Percentiles rank a stretch among this genome's conserved stretches.
Conservation (phyloP, 2,797 vertebrate genomes). For the Heterohyrax brucei region DNA sequence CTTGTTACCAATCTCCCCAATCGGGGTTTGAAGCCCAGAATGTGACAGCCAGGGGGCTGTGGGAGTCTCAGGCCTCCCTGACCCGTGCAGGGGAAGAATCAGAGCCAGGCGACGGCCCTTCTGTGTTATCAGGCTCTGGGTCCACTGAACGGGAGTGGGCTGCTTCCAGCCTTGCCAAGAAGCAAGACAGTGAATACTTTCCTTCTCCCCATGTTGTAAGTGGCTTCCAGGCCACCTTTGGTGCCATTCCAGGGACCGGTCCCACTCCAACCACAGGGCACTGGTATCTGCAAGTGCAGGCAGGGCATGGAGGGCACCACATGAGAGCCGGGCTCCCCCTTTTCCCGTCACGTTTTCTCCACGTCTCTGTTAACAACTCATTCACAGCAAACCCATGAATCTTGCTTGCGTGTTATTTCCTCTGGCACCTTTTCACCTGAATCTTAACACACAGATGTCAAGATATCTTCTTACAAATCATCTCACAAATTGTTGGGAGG, state of each 20-base stretch:
- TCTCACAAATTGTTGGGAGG: neutral
- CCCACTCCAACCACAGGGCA: neutral
- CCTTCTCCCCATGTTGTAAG: neutral
- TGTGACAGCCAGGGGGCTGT: constrained; percentile 43
- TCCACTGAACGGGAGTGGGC: constrained; percentile 13
- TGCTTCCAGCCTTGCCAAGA: constrained; percentile 73
- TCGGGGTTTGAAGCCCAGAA: neutral
- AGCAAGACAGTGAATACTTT: neutral
- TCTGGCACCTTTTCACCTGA: neutral
- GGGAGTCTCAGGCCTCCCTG: constrained; percentile 65
- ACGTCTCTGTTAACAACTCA: neutral
- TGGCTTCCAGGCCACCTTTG: neutral
- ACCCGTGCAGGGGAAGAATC: neutral
- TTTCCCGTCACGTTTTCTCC: neutral
- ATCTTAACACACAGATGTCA: neutral
- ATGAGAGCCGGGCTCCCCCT: rapidly evolving
- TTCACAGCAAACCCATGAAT: rapidly evolving
- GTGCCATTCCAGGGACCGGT: neutral
- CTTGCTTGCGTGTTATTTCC: rapidly evolving
- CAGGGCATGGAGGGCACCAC: rapidly evolving
- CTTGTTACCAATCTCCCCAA: neutral
- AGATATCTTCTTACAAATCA: neutral
- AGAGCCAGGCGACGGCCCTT: constrained; percentile 15
- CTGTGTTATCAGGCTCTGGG: constrained; percentile 37
- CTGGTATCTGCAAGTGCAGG: rapidly evolving